These are phyloP conservation scores for Oithona nana DNA, from an alignment of 2,888 invertebrate species.

Conservation along the genomic window DNA sequence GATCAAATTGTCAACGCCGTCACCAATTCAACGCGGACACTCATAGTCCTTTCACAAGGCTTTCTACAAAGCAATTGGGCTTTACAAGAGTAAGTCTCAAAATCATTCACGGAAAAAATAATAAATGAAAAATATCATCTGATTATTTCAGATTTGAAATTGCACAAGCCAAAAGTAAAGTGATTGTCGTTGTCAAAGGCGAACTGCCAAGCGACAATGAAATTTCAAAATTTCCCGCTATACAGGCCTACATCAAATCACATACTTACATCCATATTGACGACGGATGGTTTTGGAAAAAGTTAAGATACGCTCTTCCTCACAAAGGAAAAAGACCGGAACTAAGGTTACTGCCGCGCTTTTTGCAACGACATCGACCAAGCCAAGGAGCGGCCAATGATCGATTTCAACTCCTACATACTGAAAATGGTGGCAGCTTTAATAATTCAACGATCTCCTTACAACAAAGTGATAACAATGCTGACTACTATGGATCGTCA, in stretches of 20 bases:
- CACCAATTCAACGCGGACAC: neutral
- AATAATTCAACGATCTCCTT: too few relatives aligned
- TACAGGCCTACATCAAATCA: neutral
- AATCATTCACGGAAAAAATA: neutral
- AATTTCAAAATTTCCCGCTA: too few relatives aligned
- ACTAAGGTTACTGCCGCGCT: too few relatives aligned
- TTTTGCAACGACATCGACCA: too few relatives aligned
- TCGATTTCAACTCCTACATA: too few relatives aligned
- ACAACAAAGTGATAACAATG: too few relatives aligned
- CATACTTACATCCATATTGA: neutral
- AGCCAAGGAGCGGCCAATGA: too few relatives aligned
- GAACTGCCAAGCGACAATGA: neutral
- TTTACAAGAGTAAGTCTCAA: neutral
- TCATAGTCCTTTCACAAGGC: neutral
- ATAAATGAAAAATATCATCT: neutral
- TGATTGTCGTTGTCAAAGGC: neutral
- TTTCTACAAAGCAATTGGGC: neutral
- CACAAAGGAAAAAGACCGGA: neutral
- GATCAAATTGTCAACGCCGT: neutral
- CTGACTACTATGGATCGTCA: too few relatives aligned
- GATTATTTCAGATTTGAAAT: neutral
- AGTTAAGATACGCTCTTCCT: neutral
- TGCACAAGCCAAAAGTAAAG: neutral
- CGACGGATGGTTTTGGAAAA: neutral
- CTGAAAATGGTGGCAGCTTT: too few relatives aligned